Conservation (phyloP, 2,888 invertebrate species). For the Melitaea athalia region DNA sequence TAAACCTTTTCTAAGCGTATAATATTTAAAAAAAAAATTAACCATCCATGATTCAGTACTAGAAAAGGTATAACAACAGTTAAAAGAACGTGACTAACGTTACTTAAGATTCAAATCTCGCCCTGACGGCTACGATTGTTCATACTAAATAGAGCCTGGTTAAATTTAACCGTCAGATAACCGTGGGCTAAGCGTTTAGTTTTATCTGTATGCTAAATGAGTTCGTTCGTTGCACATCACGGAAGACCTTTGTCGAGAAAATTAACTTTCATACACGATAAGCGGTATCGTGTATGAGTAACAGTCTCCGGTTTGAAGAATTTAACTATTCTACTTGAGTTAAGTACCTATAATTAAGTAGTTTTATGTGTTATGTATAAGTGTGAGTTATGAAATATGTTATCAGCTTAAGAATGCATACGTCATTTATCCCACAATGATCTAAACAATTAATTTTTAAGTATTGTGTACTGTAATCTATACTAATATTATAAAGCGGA, state of each 20-base stretch:
- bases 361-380: not conserved
- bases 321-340: not conserved
- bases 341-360: not conserved
- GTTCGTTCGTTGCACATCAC: constrained; percentile 36
- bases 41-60: constrained; percentile 27
- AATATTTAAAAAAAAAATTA: constrained; percentile 7
- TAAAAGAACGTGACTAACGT: constrained; percentile 66
- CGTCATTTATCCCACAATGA: too few species aligned
- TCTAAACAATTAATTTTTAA: too few species aligned
- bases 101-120: constrained; percentile 77
- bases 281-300: constrained; percentile 22
- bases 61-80: constrained; percentile 29
- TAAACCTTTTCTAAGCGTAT: not conserved
- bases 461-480: too few species aligned
- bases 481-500: too few species aligned
- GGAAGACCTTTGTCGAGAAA: constrained; percentile 40
- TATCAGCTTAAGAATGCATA: not conserved
- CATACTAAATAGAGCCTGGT: constrained; percentile 62
- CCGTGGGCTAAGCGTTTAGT: constrained; percentile 50
- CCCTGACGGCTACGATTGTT: constrained; percentile 62
- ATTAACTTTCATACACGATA: constrained; percentile 38
- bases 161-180: constrained; percentile 47
- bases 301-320: not conserved
- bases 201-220: constrained; percentile 50
- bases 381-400: not conserved